Base-by-base conservation (phyloP, 2,888 invertebrate species). In the Hartigia nigra region DNA sequence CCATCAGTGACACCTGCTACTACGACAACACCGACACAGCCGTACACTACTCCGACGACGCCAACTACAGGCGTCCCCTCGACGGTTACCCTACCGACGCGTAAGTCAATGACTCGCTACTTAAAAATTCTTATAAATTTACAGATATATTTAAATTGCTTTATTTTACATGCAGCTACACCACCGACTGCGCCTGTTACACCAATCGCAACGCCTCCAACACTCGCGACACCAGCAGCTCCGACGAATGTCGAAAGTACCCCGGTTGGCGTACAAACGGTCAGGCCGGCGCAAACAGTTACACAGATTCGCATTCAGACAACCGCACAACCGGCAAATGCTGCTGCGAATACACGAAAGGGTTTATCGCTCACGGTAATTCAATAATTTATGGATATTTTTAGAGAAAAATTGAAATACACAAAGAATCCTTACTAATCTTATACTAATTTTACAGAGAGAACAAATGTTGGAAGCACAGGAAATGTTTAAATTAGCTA, bases 401-500 rank as follows among this genome's bases (percentile, higher is more conserved):
- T 31, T 75, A 74, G 75, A 69, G 31, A 9, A 23, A 55, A 55
- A 23, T 23, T n/a, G 35, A 4, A 35, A 35, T 74, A 31, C n/a
- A 37, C n/a, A 77, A 34, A 70, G 12, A 55, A 55, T 5, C 23
- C 34, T 9, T 31, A 78, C 76, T 69, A 74, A 32, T 77, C 12
- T 72, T 80, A 74, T 55, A 39, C 77, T 78, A 39, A 31, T 81
- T 55, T 93, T 93, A 14, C 93, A 98, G 98, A 95, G 96, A 90
- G 98, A 98, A 92, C 98, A 98, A 94, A 98, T 98, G 95, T 93
- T 97, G 91, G 98, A 98, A 91, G 99, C 98, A 1, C 98, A 98
- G 91, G 98, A 99, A 90, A 98, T 99, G 97, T 99, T 99, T 94
- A 94, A 96, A 78, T 97, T 96, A 82, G 98, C 99, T 70, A 99